Base-by-base conservation (phyloP, 2,797 vertebrate species). In the Rallus crepitans region DNA sequence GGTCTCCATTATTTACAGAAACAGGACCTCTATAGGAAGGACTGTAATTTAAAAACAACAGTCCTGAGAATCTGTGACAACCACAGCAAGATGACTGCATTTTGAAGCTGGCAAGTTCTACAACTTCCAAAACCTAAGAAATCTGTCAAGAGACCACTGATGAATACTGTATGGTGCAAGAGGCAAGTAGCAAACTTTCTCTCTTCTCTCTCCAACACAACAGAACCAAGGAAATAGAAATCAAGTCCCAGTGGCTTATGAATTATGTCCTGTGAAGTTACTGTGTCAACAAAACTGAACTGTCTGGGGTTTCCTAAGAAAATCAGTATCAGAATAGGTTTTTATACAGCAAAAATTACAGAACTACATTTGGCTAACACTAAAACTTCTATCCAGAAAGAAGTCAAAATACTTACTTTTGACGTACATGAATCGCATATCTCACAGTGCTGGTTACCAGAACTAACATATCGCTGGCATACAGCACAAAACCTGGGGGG, bases 361-460 rank as follows among this genome's bases (percentile, higher is more conserved):
- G 7, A 88, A 50, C 47, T 78, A 12, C 48, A n/a, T 35, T 10
- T 82, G 35, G 56, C 42, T 79, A 50, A 5, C 61, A 18, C n/a
- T 82, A 33, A 90, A 89, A 76, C 8, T 33, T 20, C 45, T 15
- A 71, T 8, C 18, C 23, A 85, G 25, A 76, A 78, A 83, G 9
- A 69, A 77, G 20, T 9, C 25, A 68, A 57, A 61, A 81, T 25
- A 91, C 96, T 95, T 98, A 99, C 99, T 98, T 99, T 99, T 35
- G 99, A 99, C 1, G 99, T 99, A 87, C 99, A 99, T 8, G 98
- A 93, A 70, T 98, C 97, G 94, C 99, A 99, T 68, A 98, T 97
- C 6, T 98, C 88, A 80, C 99, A 99, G 97, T 99, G 99, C 31
- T 98, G 98, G 97, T 99, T 99, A 94, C 98, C 98, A 63, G 97